Evolutionary conservation across 2,797 vertebrate genomes (phyloP).

Genomic region (Luscinia luscinia): DNA sequence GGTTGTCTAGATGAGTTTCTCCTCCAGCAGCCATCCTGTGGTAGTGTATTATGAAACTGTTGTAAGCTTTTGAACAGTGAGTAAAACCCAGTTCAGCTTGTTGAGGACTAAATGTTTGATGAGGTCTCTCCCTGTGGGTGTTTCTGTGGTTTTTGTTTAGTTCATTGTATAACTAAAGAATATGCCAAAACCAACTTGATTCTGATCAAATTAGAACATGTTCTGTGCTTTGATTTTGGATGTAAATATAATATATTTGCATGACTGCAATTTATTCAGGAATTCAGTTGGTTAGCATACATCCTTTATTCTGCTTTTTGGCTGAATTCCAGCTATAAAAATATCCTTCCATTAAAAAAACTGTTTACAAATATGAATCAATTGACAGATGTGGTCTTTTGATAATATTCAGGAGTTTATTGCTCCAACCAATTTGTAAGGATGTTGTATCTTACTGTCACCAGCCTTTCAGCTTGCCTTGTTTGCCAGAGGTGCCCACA

Average conservation of each 20-base stretch:
- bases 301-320: background rate
- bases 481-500: background rate
- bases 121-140: conserved; percentile 7
- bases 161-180: background rate
- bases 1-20: background rate
- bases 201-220: background rate
- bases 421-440: background rate
- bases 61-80: background rate
- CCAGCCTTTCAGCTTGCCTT: background rate
- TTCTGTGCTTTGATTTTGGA: background rate
- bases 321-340: background rate
- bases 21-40: background rate
- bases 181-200: conserved; percentile 4
- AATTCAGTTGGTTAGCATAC: background rate
- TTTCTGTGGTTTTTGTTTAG: conserved; percentile 22
- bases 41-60: background rate
- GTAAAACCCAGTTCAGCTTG: background rate
- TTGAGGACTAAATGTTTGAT: background rate
- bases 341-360: background rate
- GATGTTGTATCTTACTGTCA: background rate
- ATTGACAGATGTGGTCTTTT: background rate
- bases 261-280: background rate
- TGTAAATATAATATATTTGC: background rate
- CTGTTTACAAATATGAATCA: background rate
- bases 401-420: background rate